Base-by-base conservation (phyloP, 1,140 invertebrate genomes). In the Eubasilissa regina region DNA sequence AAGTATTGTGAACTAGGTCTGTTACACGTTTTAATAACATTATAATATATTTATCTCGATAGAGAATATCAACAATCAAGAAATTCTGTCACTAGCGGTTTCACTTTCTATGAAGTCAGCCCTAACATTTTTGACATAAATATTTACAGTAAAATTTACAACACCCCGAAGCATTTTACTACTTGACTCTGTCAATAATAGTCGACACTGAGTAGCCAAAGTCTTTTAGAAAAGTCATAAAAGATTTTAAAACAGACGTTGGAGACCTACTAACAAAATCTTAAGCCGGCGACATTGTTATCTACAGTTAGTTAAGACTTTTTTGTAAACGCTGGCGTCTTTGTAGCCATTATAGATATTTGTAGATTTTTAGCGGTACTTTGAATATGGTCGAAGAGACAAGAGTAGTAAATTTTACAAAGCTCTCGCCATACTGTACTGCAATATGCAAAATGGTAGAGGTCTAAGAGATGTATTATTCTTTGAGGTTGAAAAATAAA, bases 61-160 rank as follows among this genome's bases (percentile, higher is more conserved):
- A n/a, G n/a, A n/a, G n/a, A n/a, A n/a, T n/a, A n/a, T n/a, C n/a
- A n/a, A n/a, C n/a, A n/a, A n/a, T n/a, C n/a, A n/a, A n/a, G n/a
- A n/a, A n/a, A n/a, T n/a, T n/a, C n/a, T n/a, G n/a, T n/a, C n/a
- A n/a, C n/a, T n/a, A n/a, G n/a, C n/a, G n/a, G 25, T 35, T 35
- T 35, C 53, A 56, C 53, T 56, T 56, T 17, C 11, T 43, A 35
- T 35, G 25, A 35, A 35, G n/a, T n/a, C n/a, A n/a, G n/a, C n/a
- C 21, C 56, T 1, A 62, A 62, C 17, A 25, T 43, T 62, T 62
- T 62, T 35, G 58, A 62, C 25, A 62, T 3, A 62, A 13, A 35
- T 62, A 19, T 62, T 62, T 62, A 62, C 58, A 21, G 58, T 62
- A 62, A 62, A 62, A 62, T 62, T 62, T 62, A 62, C 58, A 21